These are phyloP conservation scores for Hypena proboscidalis DNA, from an alignment of 2,888 invertebrate species.

Conservation along the genomic window DNA sequence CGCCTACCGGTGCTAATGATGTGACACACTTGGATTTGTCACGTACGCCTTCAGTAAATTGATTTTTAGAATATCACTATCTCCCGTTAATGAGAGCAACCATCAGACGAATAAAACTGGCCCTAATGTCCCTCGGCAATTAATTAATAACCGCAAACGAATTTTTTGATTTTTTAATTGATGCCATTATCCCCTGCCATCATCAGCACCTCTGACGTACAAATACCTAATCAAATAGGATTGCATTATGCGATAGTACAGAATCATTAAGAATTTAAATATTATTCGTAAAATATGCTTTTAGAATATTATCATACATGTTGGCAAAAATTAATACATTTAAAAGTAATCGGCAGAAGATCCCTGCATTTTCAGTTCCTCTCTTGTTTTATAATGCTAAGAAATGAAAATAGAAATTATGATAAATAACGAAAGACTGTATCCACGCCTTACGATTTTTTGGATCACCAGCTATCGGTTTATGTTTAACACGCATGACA, in stretches of 20 bases:
- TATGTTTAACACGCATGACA: too few relatives aligned
- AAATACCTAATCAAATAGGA: conserved; percentile 31
- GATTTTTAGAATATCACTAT: conserved; percentile 53
- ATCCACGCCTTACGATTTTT: too few relatives aligned
- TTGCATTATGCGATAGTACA: conserved; percentile 45
- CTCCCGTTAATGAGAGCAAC: conserved; percentile 58
- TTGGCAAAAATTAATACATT: too few relatives aligned
- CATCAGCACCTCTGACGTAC: conserved; percentile 48
- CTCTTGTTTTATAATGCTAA: conserved; percentile 18
- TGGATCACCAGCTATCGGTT: too few relatives aligned
- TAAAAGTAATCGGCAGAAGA: background rate
- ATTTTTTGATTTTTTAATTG: too few relatives aligned
- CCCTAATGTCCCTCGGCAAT: conserved; percentile 66
- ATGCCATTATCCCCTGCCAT: conserved; percentile 46
- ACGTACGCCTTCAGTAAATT: conserved; percentile 66
- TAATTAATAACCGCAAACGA: conserved; percentile 56
- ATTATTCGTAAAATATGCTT: background rate
- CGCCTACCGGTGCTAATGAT: conserved; percentile 52
- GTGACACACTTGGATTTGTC: conserved; percentile 72
- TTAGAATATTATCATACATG: background rate
- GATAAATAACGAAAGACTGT: too few relatives aligned
- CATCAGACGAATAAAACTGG: conserved; percentile 62
- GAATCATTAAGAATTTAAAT: background rate
- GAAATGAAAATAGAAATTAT: too few relatives aligned
- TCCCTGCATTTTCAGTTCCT: conserved; percentile 4